Conservation (phyloP, 1,140 invertebrate genomes). For the Mactra quadrangularis region DNA sequence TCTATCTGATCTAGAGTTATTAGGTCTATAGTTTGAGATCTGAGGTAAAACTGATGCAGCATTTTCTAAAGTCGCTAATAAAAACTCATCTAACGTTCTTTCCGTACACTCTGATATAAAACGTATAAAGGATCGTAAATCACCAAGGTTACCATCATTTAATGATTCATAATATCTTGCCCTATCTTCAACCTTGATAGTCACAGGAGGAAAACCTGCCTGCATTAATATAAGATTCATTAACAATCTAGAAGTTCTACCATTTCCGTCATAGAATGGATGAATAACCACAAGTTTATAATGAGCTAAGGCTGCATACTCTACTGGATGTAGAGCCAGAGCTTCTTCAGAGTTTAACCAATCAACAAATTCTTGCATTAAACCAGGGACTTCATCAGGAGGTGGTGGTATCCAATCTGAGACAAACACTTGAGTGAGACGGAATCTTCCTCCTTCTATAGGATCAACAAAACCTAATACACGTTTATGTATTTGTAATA, state of each 20-base stretch:
- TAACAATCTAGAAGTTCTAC: conserved; percentile 95
- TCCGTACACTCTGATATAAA: conserved; percentile 98
- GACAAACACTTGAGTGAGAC: conserved; percentile 90
- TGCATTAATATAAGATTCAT: conserved; percentile 99
- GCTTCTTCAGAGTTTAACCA: conserved; percentile 95
- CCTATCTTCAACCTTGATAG: conserved; percentile 95
- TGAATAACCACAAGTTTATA: conserved; percentile 98
- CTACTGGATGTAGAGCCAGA: conserved; percentile 87
- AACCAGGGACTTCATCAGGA: conserved; percentile 89
- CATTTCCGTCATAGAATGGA: conserved; percentile 91
- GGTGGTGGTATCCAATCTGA: conserved; percentile 95
- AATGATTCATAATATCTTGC: conserved; percentile 91
- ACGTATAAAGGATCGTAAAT: conserved; percentile 91
- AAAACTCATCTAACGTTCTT: conserved; percentile 95
- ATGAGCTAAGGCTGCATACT: conserved; percentile 96
- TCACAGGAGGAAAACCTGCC: conserved; percentile 98
- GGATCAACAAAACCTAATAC: conserved; percentile 95
- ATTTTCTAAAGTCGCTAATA: conserved; percentile 73
- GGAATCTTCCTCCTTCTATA: conserved; percentile 84
- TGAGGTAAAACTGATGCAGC: conserved; percentile 53
- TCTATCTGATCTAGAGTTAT: conserved; percentile 24
- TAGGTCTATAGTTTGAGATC: conserved; percentile 34
- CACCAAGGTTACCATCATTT: conserved; percentile 92
- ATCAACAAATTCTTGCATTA: conserved; percentile 94
- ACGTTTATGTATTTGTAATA: conserved; percentile 95